These are phyloP conservation scores for Garrulus glandarius DNA, from an alignment of 2,797 vertebrate genomes.

Conservation along the genomic window DNA sequence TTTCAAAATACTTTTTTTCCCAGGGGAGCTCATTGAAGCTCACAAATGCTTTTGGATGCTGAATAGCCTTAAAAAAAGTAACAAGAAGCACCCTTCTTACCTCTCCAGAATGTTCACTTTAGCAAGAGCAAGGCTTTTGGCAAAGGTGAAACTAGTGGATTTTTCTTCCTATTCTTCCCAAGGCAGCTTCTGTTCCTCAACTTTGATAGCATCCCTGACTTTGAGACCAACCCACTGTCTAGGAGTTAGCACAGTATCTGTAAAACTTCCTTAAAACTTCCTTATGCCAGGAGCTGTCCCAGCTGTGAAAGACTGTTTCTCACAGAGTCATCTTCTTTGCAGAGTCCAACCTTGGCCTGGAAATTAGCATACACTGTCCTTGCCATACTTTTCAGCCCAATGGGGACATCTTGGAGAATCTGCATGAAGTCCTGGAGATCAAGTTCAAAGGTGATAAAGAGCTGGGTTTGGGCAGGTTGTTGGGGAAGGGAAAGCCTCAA, in stretches of 20 bases:
- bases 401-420: slow-evolving; percentile 89
- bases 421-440: slow-evolving; percentile 91
- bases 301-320: neutral
- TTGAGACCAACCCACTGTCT: neutral
- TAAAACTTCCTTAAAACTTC: neutral
- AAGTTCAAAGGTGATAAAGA: slow-evolving; percentile 90
- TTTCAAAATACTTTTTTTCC: neutral
- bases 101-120: neutral
- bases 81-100: neutral
- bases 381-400: slow-evolving; percentile 95
- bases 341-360: slow-evolving; percentile 94
- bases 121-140: neutral
- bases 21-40: neutral
- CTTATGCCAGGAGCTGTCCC: neutral
- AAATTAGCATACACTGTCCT: slow-evolving; percentile 96
- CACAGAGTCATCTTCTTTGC: slow-evolving; percentile 48
- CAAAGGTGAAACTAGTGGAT: neutral
- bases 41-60: neutral
- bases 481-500: neutral
- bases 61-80: neutral
- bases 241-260: neutral
- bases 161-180: neutral
- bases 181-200: neutral
- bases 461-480: neutral
- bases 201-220: neutral